These are phyloP conservation scores for Hypotaenidia philippensis DNA, from an alignment of 2,797 vertebrate species.

Conservation along the genomic window DNA sequence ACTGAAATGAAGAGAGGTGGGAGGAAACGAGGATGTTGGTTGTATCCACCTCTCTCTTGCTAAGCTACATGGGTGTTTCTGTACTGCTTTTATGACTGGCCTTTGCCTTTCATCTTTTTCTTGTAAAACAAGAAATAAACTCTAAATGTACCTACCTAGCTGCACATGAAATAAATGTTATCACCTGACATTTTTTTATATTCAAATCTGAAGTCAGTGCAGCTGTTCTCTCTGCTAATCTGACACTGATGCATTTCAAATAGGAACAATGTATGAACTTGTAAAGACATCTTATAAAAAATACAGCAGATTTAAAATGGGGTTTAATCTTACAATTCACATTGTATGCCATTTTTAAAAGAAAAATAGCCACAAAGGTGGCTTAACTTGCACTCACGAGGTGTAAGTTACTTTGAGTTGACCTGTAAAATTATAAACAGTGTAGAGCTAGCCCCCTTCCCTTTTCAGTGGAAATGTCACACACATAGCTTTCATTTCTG, in stretches of 20 bases:
- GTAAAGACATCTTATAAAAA: background rate
- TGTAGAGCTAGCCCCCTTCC: background rate
- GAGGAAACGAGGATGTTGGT: background rate
- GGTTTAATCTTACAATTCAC: no score
- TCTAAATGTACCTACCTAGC: background rate
- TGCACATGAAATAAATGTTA: background rate
- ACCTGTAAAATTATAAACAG: background rate
- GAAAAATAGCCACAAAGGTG: background rate
- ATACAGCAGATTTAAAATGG: background rate
- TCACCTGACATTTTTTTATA: fast-evolving
- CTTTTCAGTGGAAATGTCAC: background rate
- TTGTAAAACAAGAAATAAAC: background rate
- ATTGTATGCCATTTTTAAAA: background rate
- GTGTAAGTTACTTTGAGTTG: background rate
- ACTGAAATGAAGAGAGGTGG: background rate
- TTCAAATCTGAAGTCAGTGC: background rate
- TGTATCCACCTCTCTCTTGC: background rate
- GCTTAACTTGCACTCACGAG: background rate
- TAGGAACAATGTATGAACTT: background rate
- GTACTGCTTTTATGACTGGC: background rate
- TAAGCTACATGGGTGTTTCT: background rate
- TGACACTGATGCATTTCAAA: background rate
- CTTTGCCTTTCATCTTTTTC: background rate
- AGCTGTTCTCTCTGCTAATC: background rate
- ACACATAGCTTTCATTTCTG: background rate